Conservation (phyloP, 2,797 vertebrate species). For the Erpetoichthys calabaricus region DNA sequence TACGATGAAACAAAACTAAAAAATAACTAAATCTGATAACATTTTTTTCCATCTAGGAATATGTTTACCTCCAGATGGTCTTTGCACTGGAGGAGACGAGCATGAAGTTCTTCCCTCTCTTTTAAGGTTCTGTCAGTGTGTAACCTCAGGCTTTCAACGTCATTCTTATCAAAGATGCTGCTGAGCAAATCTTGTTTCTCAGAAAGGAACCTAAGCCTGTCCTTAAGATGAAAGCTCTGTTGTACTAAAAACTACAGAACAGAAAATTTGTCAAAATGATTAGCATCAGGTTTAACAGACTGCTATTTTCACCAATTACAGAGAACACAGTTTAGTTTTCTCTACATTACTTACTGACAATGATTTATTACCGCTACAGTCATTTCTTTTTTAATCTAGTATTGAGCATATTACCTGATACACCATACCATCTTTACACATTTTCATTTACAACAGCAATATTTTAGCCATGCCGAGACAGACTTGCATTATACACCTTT, state of each 20-base stretch:
- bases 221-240: slow-evolving; percentile 60
- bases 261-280: background rate
- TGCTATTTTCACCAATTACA: background rate
- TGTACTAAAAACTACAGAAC: slow-evolving; percentile 46
- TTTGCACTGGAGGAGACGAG: slow-evolving; percentile 63
- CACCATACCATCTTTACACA: too few relatives aligned
- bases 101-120: slow-evolving; percentile 63
- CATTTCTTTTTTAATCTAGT: too few relatives aligned
- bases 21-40: too few relatives aligned
- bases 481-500: too few relatives aligned
- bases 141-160: slow-evolving; percentile 42
- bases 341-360: too few relatives aligned
- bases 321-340: too few relatives aligned
- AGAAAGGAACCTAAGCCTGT: slow-evolving; percentile 52
- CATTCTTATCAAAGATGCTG: slow-evolving; percentile 56
- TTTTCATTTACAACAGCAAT: too few relatives aligned
- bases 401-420: too few relatives aligned
- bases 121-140: slow-evolving; percentile 44
- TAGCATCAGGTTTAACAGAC: background rate
- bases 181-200: slow-evolving; percentile 56
- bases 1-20: too few relatives aligned
- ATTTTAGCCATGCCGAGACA: too few relatives aligned
- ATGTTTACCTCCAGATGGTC: slow-evolving; percentile 56
- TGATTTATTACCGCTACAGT: too few relatives aligned
- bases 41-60: too few relatives aligned